These are phyloP conservation scores for Botia almorhae DNA, from an alignment of 2,797 vertebrate genomes.

Conservation along the genomic window DNA sequence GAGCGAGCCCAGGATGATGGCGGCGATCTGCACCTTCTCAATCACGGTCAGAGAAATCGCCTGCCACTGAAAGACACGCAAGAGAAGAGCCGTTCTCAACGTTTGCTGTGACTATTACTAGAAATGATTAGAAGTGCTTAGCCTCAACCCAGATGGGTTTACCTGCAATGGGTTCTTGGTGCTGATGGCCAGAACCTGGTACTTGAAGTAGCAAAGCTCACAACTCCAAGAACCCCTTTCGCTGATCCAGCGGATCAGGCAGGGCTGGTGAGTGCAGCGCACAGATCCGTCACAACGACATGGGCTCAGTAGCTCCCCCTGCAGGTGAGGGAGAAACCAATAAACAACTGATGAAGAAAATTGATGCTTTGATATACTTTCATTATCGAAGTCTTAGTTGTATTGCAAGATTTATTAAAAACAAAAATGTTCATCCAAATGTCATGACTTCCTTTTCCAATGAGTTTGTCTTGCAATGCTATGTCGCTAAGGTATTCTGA, in stretches of 20 bases:
- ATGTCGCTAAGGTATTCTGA: too few species aligned
- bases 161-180: slow-evolving; percentile 88
- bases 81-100: neutral
- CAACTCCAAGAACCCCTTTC: slow-evolving; percentile 87
- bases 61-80: slow-evolving; percentile 83
- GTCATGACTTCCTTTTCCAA: too few species aligned
- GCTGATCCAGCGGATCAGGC: slow-evolving; percentile 86
- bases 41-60: slow-evolving; percentile 94
- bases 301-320: slow-evolving; percentile 82
- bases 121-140: neutral
- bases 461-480: too few species aligned
- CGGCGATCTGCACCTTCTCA: slow-evolving; percentile 94
- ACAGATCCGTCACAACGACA: slow-evolving; percentile 84
- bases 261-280: slow-evolving; percentile 85
- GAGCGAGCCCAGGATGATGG: slow-evolving; percentile 91
- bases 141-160: slow-evolving; percentile 44
- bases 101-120: slow-evolving; percentile 13
- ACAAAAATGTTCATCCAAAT: too few species aligned
- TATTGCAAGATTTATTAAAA: too few species aligned
- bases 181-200: slow-evolving; percentile 86
- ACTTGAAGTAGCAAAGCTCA: slow-evolving; percentile 87
- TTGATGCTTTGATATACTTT: neutral
- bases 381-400: neutral
- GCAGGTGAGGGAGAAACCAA: slow-evolving; percentile 34
- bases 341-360: neutral